These are phyloP conservation scores for Scolanthus callimorphus DNA, from an alignment of 92 coral and sea anemone species.

Conservation along the genomic window DNA sequence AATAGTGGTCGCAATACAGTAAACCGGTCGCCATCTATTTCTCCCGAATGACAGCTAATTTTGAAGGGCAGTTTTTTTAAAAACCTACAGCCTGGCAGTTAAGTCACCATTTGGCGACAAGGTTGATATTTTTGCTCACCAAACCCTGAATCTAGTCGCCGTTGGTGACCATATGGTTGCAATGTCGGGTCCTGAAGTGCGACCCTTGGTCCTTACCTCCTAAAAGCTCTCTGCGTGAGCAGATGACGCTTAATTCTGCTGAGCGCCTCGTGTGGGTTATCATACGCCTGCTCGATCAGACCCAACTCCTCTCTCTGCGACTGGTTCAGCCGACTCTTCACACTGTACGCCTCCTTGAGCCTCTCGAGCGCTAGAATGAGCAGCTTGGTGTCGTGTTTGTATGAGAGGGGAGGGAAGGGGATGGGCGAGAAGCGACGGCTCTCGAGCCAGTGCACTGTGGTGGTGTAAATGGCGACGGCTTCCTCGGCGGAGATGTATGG, in stretches of 20 bases:
- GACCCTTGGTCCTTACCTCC: too few relatives aligned
- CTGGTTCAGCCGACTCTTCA: slow-evolving; percentile 98
- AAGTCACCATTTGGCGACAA: too few relatives aligned
- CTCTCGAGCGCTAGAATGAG: slow-evolving; percentile 92
- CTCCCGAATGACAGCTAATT: too few relatives aligned
- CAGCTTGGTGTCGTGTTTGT: slow-evolving; percentile 97
- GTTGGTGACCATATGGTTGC: too few relatives aligned
- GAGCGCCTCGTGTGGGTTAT: slow-evolving; percentile 99
- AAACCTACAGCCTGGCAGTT: too few relatives aligned
- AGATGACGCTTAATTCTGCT: slow-evolving; percentile 99
- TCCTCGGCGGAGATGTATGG: slow-evolving; percentile 99
- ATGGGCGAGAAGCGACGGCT: slow-evolving; percentile 98
- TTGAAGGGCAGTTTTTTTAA: too few relatives aligned
- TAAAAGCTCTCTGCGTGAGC: slow-evolving; percentile 95
- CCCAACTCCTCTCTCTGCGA: slow-evolving; percentile 97
- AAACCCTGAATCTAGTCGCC: too few relatives aligned
- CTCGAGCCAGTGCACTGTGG: slow-evolving; percentile 99
- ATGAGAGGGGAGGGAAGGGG: slow-evolving; percentile 96
- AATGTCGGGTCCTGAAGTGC: too few relatives aligned
- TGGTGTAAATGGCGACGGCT: slow-evolving; percentile 98
- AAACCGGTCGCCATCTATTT: too few relatives aligned
- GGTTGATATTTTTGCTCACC: too few relatives aligned
- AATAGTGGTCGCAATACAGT: too few relatives aligned
- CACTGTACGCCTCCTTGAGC: slow-evolving; percentile 98
- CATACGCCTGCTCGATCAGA: slow-evolving; percentile 96